Conservation (phyloP, 2,797 vertebrate species). For the Tauraco hartlaubi region DNA sequence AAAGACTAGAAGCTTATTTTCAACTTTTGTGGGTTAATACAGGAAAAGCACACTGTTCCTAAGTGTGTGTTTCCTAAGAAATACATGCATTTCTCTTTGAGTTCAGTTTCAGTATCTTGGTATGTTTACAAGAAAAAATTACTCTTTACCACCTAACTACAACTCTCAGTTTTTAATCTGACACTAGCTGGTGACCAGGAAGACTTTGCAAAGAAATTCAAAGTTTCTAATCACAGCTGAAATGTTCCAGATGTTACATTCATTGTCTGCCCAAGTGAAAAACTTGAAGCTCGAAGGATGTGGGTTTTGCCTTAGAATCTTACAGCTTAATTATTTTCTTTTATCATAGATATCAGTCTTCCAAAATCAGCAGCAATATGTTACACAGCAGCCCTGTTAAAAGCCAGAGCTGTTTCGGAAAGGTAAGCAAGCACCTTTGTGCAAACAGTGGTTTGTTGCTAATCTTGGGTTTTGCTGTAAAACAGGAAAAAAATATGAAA, state of each 20-base stretch:
- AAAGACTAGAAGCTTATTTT: not conserved
- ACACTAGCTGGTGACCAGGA: not conserved
- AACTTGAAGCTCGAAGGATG: not conserved
- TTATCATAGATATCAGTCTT: slow-evolving; percentile 94
- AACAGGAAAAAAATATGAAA: not conserved
- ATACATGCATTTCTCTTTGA: not conserved
- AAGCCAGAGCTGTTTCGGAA: slow-evolving; percentile 98
- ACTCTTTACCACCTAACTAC: not conserved
- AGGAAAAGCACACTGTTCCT: not conserved
- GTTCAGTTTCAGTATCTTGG: not conserved
- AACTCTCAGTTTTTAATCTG: not conserved
- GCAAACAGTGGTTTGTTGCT: not conserved
- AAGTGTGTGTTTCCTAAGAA: not conserved
- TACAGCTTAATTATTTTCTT: slow-evolving; percentile 45
- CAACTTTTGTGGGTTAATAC: not conserved
- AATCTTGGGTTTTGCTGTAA: not conserved
- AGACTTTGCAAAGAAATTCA: not conserved
- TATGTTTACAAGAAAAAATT: not conserved
- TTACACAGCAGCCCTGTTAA: slow-evolving; percentile 97
- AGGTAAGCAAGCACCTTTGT: slow-evolving; percentile 85
- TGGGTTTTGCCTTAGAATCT: not conserved
- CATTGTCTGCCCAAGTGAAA: not conserved
- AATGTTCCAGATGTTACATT: not conserved
- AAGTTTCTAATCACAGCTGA: not conserved
- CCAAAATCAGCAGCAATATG: slow-evolving; percentile 99